Evolutionary conservation across 2,888 invertebrate genomes (phyloP), one percentile per base, ranked within the genome.

Genomic region (Metopia argyrocephala): DNA sequence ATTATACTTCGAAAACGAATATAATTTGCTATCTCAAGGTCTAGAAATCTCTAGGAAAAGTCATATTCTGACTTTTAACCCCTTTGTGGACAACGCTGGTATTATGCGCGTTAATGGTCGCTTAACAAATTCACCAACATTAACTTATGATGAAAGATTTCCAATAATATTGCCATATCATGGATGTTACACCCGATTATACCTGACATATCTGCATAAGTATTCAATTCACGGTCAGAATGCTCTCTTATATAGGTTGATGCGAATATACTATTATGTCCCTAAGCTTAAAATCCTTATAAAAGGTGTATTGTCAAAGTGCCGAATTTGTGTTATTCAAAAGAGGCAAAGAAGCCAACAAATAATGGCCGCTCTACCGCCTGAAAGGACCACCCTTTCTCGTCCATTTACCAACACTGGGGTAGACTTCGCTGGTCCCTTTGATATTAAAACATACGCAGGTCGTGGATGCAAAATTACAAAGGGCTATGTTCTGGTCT

Each of bases 371-470:
- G n/a, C n/a, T n/a, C n/a, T n/a, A n/a, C n/a, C n/a, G n/a, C n/a
- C n/a, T n/a, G n/a, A n/a, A n/a, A n/a, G n/a, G n/a, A n/a, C n/a
- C n/a, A n/a, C n/a, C n/a, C n/a, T n/a, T n/a, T n/a, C n/a, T n/a
- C n/a, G n/a, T n/a, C n/a, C n/a, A n/a, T n/a, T n/a, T n/a, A n/a
- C n/a, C n/a, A n/a, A n/a, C n/a, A n/a, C 70, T 21, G 76, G 76
- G 5, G 57, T 78, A 4, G 76, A 78, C 18, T 78, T 70, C 23
- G 76, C 76, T 0, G 76, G 76, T 5, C 76, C 76, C 0, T 76
- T 64, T 20, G 70, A 70, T 18, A 45, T 71, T 4, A n/a, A n/a
- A n/a, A n/a, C n/a, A n/a, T n/a, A n/a, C n/a, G n/a, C n/a, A n/a
- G n/a, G n/a, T n/a, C n/a, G n/a, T n/a, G n/a, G n/a, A n/a, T n/a